These are phyloP conservation scores for Sitta carolinensis DNA, from an alignment of 2,797 vertebrate genomes.

Conservation along the genomic window DNA sequence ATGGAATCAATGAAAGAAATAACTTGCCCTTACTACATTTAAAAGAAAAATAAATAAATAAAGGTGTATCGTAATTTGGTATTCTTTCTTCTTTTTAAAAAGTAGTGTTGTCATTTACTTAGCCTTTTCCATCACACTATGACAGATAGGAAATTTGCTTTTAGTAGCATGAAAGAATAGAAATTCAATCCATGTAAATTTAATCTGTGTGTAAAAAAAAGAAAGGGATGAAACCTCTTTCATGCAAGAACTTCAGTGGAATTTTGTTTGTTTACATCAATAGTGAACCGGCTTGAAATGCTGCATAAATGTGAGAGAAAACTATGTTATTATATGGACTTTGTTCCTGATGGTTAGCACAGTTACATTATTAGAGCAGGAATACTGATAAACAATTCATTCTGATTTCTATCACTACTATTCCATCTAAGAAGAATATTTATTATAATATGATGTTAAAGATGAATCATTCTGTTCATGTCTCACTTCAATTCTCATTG, in stretches of 20 bases:
- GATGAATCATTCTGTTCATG: neutral
- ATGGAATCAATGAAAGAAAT: neutral
- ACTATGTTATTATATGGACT: neutral
- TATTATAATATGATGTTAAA: neutral
- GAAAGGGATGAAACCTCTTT: neutral
- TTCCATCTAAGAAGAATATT: neutral
- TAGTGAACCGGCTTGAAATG: neutral
- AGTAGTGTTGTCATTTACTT: neutral
- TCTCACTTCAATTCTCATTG: neutral
- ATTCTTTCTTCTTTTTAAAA: neutral
- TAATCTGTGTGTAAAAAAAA: neutral
- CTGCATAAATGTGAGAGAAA: neutral
- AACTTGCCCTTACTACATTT: neutral
- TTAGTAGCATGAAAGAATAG: neutral
- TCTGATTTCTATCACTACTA: conserved; percentile 23
- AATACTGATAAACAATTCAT: neutral
- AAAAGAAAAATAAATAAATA: neutral
- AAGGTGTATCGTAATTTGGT: neutral
- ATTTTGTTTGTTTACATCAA: neutral
- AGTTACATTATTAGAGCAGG: neutral
- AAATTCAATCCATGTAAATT: neutral
- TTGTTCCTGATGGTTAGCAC: neutral
- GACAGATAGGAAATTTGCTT: neutral
- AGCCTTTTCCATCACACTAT: neutral
- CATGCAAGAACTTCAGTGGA: neutral